Conservation (phyloP, 2,888 invertebrate species). For the Phyto melanocephala region DNA sequence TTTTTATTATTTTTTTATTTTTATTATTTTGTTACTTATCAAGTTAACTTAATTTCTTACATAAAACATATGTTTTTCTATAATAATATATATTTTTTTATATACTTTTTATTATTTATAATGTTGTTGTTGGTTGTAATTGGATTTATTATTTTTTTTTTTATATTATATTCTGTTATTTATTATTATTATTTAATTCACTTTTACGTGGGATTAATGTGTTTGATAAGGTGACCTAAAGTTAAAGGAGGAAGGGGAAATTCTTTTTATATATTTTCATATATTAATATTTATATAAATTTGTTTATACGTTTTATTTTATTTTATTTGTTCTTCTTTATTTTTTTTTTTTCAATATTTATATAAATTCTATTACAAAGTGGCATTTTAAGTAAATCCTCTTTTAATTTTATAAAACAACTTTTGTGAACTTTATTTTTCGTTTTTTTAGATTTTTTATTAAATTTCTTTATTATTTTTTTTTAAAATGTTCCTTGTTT, state of each 20-base stretch:
- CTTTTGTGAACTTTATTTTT: not conserved
- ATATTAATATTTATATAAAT: slow-evolving; percentile 46
- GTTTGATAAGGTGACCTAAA: slow-evolving; percentile 52
- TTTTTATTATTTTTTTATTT: slow-evolving; percentile 65
- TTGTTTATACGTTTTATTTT: too few species aligned
- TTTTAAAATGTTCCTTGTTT: not conserved
- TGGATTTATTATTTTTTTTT: slow-evolving; percentile 39
- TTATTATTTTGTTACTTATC: slow-evolving; percentile 52
- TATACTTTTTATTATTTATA: slow-evolving; percentile 37
- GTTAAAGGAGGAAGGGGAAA: slow-evolving; percentile 7
- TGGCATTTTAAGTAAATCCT: slow-evolving; percentile 23
- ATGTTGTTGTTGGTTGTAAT: slow-evolving; percentile 51
- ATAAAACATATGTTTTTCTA: slow-evolving; percentile 51
- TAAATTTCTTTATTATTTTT: too few species aligned
- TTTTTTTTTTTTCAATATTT: slow-evolving; percentile 15
- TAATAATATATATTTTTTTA: slow-evolving; percentile 60
- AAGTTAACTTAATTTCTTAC: slow-evolving; percentile 61
- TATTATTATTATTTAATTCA: slow-evolving; percentile 44
- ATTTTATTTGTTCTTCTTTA: too few species aligned
- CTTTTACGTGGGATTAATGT: slow-evolving; percentile 44
- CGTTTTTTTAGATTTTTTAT: not conserved
- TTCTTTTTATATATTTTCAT: slow-evolving; percentile 18
- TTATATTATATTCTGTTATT: slow-evolving; percentile 33
- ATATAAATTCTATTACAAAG: slow-evolving; percentile 51
- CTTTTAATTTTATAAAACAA: slow-evolving; percentile 19